Base-by-base conservation (phyloP, 92 coral and sea anemone genomes). In the Palythoa caribaeorum region DNA sequence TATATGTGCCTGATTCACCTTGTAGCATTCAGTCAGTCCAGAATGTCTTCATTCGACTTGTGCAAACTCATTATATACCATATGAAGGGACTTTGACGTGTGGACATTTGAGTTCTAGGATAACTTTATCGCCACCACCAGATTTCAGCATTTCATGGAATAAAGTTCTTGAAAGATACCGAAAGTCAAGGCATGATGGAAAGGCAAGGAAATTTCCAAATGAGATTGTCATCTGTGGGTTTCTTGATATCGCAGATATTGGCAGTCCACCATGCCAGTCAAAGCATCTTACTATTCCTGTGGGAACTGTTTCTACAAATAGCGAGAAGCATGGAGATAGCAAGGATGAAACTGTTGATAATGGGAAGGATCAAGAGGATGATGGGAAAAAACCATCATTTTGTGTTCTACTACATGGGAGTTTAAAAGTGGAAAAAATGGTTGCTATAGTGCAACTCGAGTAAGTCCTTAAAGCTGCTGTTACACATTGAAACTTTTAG, bases 351-450 rank as follows among this genome's bases (percentile, higher is more conserved):
- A 90, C 89, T 3, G 79, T 70, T 6, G 90, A 89, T 37, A 93
- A 79, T 47, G 51, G 53, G 5, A 93, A 88, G 60, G 98, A 94
- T 1, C 87, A 87, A 52, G 98, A 95, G 12, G 98, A 95, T 73
- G 96, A 92, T 90, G 99, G 99, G 38, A 97, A 97, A 83, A 87
- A 77, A 2, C 99, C 99, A 15, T 95, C 98, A 79, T 97, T 97
- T 87, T 97, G 99, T 94, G 99, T 97, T 40, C 93, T 97, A 17
- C 90, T 97, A 36, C 99, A 97, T 71, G 99, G 99, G 57, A 97
- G 99, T 88, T 78, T 97, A 48, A 97, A 95, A 63, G 99, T 97
- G 13, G 99, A 97, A 79, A 97, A 94, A 78, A 97, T 97, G 99
- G 92, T 97, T 85, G 99, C 99, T 15, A 90, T 97, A 91, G 98